Base-by-base conservation (phyloP, 2,888 invertebrate genomes). In the Eilema griseolum region DNA sequence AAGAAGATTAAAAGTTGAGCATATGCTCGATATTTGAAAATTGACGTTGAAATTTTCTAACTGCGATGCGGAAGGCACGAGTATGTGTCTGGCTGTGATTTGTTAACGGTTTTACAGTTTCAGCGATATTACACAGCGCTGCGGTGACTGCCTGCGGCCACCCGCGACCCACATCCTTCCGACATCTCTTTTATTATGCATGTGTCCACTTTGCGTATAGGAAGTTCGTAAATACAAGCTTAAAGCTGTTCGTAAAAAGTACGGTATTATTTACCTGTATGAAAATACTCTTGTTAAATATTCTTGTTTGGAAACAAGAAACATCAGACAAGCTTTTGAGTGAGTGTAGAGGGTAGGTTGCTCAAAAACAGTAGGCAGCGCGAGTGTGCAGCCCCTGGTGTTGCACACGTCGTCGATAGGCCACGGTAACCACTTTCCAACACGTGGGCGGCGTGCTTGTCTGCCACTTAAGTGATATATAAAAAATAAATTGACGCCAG, bases 151-250 rank as follows among this genome's bases (percentile, higher is more conserved):
- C 69, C 68, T 69, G 79, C 63, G 71, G 71, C 24, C 65, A 67
- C 52, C 69, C 67, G 61, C 65, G 70, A 69, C 62, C 69, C 73
- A 52, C 73, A 64, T 73, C 75, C 77, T 78, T 75, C 75, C 77
- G 73, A 62, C 74, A 76, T 65, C 75, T 80, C 74, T 71, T 82
- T 74, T 71, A 78, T 79, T 84, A 84, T 82, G 74, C 69, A 81
- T 74, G 67, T 78, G 80, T 70, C 70, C 73, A 73, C 67, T 66
- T 71, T 70, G 63, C 61, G 57, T 20, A 66, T 46, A 37, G 60
- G 26, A 66, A 71, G 70, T 69, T 71, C 52, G 60, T 52, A 61
- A 66, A 61, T 26, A 65, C 46, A 67, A 41, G 63, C 67, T 69
- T 59, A 70, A 61, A 67, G 23, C 62, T 60, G 28, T 70, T 74